Conservation (phyloP, 2,888 invertebrate genomes). For the Dasypolia templi region DNA sequence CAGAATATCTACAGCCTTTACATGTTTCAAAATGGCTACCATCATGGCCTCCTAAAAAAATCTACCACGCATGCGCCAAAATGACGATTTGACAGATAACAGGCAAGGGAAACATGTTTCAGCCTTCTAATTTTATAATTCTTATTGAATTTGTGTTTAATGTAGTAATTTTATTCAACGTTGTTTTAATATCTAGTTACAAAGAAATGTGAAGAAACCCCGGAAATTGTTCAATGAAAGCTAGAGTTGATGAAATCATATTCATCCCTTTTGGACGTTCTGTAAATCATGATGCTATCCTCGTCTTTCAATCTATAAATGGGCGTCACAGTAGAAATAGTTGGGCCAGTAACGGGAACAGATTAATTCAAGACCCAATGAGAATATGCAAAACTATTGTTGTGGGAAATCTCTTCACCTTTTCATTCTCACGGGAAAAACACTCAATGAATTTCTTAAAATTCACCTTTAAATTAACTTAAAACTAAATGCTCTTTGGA, state of each 20-base stretch:
- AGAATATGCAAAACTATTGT: not conserved
- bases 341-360: not conserved
- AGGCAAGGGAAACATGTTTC: conserved; percentile 3
- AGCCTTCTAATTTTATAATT: not conserved
- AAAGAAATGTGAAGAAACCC: not conserved
- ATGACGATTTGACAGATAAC: conserved; percentile 3
- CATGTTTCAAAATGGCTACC: not conserved
- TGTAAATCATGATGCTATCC: not conserved
- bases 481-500: not conserved
- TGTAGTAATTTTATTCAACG: not conserved
- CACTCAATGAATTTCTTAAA: not conserved
- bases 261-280: conserved; percentile 18
- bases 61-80: conserved; percentile 33
- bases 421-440: conserved; percentile 1
- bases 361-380: conserved; percentile 16
- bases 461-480: not conserved
- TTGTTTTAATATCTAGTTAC: not conserved
- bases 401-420: not conserved
- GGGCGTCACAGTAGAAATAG: not conserved
- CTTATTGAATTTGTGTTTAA: not conserved
- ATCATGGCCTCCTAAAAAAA: not conserved
- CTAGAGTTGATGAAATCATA: not conserved
- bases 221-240: not conserved
- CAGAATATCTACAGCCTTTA: not conserved
- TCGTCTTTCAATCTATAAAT: conserved; percentile 32